A percentile compares a stretch with the other conserved stretches of the same genome.
Conservation (phyloP, 2,888 invertebrate species). For the Heliconius cydno region DNA sequence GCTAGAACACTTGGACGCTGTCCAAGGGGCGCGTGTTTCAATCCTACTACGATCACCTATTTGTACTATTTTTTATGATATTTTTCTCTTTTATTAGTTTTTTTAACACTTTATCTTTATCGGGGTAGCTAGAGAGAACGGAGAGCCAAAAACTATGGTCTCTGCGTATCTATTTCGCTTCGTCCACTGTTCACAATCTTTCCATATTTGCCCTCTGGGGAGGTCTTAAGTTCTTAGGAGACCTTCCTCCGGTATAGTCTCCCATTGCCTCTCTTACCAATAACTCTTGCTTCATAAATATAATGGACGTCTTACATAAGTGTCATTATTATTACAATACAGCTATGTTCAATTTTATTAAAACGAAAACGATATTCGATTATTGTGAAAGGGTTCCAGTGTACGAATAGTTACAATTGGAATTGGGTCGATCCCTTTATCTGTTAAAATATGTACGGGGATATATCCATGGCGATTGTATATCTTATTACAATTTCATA, state of each 20-base stretch:
- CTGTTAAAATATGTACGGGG: slow-evolving; percentile 52
- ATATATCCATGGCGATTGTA: slow-evolving; percentile 16
- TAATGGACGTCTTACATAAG: neutral
- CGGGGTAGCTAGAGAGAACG: neutral
- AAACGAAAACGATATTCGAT: slow-evolving; percentile 74
- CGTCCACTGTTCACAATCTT: neutral
- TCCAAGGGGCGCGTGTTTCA: neutral
- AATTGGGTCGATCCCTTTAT: slow-evolving; percentile 60
- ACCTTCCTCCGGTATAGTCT: no score
- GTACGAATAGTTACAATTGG: slow-evolving; percentile 67
- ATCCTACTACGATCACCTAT: neutral
- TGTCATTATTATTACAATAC: slow-evolving; percentile 65
- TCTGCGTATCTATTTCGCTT: neutral
- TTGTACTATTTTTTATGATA: neutral
- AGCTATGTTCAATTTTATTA: slow-evolving; percentile 57
- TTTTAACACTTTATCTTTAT: neutral
- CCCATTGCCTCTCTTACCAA: neutral
- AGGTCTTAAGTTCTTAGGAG: no score
- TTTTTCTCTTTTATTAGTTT: neutral
- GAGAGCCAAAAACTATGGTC: neutral
- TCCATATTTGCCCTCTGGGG: no score
- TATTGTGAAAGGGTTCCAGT: slow-evolving; percentile 72
- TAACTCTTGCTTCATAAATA: neutral
- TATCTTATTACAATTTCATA: slow-evolving; percentile 22
- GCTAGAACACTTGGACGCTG: neutral